A percentile compares a stretch with the other conserved stretches of the same genome.
Conservation (phyloP, 1,140 invertebrate species). For the Thaumatotibia leucotreta region DNA sequence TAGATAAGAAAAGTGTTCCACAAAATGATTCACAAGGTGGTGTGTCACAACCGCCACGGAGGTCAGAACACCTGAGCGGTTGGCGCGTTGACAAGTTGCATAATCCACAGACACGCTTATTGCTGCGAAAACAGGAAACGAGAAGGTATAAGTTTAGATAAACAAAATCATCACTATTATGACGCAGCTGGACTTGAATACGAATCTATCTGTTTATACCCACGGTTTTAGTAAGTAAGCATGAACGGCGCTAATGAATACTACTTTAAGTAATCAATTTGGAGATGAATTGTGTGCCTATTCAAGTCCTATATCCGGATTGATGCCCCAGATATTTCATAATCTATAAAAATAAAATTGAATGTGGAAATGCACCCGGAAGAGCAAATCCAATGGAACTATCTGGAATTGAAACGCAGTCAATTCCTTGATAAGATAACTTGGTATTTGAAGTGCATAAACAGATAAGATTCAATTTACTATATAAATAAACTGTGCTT, state of each 20-base stretch:
- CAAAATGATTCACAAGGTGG: slow-evolving; percentile 31
- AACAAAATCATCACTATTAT: neutral
- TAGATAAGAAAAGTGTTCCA: slow-evolving; percentile 37
- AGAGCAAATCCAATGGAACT: neutral
- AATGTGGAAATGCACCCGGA: neutral
- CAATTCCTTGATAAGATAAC: neutral
- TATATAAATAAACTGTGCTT: neutral
- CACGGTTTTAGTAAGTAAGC: neutral
- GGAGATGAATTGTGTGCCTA: too few relatives aligned
- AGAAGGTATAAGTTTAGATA: slow-evolving; percentile 39
- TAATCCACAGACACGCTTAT: slow-evolving; percentile 42
- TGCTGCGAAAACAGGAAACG: slow-evolving; percentile 60
- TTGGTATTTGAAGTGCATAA: neutral
- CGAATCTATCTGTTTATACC: too few relatives aligned
- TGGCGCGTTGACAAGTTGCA: slow-evolving; percentile 62
- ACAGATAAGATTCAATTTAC: neutral
- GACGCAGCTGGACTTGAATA: neutral
- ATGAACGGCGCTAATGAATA: too few relatives aligned
- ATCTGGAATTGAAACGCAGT: neutral
- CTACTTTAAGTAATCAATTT: too few relatives aligned
- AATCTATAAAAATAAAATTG: neutral
- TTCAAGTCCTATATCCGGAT: neutral
- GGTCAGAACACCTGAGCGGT: slow-evolving; percentile 57
- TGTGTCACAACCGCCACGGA: slow-evolving; percentile 27
- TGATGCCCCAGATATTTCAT: neutral